A percentile compares a stretch with the other conserved stretches of the same genome.
phyloP scores from a whole-genome alignment of 2,113 vertebrate genomes.

The Rhinolophus ferrumequinum region DNA sequence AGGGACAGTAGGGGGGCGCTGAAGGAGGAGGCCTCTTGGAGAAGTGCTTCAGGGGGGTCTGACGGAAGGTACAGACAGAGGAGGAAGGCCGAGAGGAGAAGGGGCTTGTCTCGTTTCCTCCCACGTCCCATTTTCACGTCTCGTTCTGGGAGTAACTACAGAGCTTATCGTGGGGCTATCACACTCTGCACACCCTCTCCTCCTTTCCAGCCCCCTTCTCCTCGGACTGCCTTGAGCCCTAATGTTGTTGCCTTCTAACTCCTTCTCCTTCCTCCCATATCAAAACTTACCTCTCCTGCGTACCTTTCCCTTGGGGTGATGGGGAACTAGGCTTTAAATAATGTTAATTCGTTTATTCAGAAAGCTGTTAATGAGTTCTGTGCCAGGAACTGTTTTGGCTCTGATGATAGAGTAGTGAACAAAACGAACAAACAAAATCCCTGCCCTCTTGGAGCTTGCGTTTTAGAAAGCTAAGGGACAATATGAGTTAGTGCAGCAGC shows the following conservation, averaged over 20 bases:
- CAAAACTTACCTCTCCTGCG: background rate
- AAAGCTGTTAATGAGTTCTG: background rate
- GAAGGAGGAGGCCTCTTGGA: background rate
- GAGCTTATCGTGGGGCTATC: background rate
- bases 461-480: background rate
- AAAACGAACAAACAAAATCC: background rate
- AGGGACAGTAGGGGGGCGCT: fast-evolving
- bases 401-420: background rate
- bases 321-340: background rate
- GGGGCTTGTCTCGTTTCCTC: background rate
- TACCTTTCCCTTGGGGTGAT: background rate
- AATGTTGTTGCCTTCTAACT: background rate
- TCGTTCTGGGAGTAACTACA: background rate
- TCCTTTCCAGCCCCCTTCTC: background rate
- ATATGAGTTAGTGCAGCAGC: background rate
- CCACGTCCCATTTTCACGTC: background rate
- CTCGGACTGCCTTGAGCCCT: background rate
- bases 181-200: background rate
- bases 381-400: background rate
- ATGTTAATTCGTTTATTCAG: background rate
- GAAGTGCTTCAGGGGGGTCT: background rate
- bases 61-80: background rate
- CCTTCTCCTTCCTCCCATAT: background rate
- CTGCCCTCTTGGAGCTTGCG: background rate
- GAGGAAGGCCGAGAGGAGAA: background rate